A percentile compares a stretch with the other conserved stretches of the same genome.
phyloP scores from a whole-genome alignment of 2,888 invertebrate genomes.

The Brachynemurus nebulosus region DNA sequence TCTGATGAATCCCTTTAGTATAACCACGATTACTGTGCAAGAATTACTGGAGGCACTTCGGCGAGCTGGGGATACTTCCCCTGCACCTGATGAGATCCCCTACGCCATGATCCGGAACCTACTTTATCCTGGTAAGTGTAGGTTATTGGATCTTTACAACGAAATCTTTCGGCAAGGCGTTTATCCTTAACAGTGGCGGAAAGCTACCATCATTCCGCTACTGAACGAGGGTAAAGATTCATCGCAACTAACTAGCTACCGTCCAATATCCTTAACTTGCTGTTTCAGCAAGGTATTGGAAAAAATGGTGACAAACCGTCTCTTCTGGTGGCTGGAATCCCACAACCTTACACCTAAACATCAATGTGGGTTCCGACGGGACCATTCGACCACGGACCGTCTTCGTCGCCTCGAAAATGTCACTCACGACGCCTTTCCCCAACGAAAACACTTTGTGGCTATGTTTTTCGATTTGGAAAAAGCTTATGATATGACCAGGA shows the following conservation, averaged over 20 bases:
- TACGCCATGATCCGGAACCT: not conserved
- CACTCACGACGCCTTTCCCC: not conserved
- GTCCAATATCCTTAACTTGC: not conserved
- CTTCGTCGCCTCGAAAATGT: no score
- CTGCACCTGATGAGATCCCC: not conserved
- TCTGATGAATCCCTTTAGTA: no score
- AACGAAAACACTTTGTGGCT: not conserved
- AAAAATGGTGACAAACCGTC: not conserved
- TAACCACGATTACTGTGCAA: no score
- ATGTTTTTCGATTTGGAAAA: not conserved
- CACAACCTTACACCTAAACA: not conserved
- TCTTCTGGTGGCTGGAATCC: not conserved
- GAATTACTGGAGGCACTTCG: not conserved
- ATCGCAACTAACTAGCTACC: not conserved
- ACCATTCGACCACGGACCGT: not conserved
- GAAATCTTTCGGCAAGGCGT: no score
- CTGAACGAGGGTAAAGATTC: not conserved
- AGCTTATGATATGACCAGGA: not conserved
- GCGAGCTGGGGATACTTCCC: not conserved
- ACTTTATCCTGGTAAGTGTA: not conserved
- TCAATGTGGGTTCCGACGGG: not conserved
- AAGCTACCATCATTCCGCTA: no score
- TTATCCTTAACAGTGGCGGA: no score
- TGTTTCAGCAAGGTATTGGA: not conserved
- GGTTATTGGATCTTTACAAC: no score